Evolutionary conservation across 2,797 vertebrate genomes (phyloP).

Genomic region (Synanceia verrucosa): DNA sequence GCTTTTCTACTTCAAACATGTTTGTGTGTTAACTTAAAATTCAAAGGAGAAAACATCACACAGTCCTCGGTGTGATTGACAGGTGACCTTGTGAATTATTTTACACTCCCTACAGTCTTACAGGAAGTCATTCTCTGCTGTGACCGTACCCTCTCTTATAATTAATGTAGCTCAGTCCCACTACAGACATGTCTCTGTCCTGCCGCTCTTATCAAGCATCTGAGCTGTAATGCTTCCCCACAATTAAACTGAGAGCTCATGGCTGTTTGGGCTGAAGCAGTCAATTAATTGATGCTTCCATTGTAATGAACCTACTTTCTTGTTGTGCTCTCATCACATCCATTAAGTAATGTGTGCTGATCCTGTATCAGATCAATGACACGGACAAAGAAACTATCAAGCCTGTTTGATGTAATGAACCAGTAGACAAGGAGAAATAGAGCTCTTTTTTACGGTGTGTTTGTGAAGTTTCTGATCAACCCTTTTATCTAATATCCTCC

Average conservation of each 20-base stretch:
- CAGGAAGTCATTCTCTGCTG: too few relatives aligned
- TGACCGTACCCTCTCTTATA: background rate
- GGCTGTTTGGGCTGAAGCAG: slow-evolving; percentile 43
- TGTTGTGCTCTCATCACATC: slow-evolving; percentile 34
- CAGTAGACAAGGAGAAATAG: background rate
- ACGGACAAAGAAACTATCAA: background rate
- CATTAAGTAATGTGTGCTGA: slow-evolving; percentile 19
- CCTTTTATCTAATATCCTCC: background rate
- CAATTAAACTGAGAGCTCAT: slow-evolving; percentile 52
- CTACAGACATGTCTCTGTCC: slow-evolving; percentile 35
- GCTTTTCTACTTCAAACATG: background rate
- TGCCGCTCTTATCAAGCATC: slow-evolving; percentile 12
- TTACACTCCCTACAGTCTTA: background rate
- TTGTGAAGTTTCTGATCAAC: background rate
- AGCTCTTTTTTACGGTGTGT: background rate
- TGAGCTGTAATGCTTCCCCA: slow-evolving; percentile 30
- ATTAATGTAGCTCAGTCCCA: slow-evolving; percentile 34
- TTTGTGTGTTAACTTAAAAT: too few relatives aligned
- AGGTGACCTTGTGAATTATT: background rate
- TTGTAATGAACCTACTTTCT: slow-evolving; percentile 54
- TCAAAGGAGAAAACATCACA: too few relatives aligned
- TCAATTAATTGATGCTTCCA: slow-evolving; percentile 58
- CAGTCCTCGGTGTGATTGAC: too few relatives aligned
- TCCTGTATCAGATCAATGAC: slow-evolving; percentile 21
- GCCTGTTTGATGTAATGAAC: background rate